Conservation (phyloP, 2,113 vertebrate genomes). For the Leptobrachium ailaonicum region DNA sequence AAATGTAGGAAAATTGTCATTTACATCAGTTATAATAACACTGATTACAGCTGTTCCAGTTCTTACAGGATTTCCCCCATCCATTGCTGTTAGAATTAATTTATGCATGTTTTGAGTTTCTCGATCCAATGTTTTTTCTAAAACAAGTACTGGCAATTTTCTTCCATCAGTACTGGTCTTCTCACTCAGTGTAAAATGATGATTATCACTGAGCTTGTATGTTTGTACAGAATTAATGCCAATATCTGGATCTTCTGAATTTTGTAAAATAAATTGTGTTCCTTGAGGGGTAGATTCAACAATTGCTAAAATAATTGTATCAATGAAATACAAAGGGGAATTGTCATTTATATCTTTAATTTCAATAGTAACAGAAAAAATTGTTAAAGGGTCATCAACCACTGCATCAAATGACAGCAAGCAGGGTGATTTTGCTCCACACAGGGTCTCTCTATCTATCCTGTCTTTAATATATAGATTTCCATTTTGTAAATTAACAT, state of each 20-base stretch:
- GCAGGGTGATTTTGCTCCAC: conserved; percentile 5
- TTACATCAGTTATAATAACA: conserved; percentile 61
- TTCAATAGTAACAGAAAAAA: conserved; percentile 56
- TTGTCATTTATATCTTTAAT: conserved; percentile 65
- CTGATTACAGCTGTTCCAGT: conserved; percentile 65
- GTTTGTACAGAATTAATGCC: conserved; percentile 48
- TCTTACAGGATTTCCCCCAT: conserved; percentile 69
- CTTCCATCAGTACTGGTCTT: conserved; percentile 55
- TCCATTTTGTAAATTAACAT: conserved; percentile 23
- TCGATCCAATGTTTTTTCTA: conserved; percentile 70
- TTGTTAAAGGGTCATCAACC: conserved; percentile 57
- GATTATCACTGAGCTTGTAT: conserved; percentile 47
- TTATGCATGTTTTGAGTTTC: conserved; percentile 58
- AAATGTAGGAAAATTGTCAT: conserved; percentile 66
- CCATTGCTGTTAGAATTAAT: conserved; percentile 69
- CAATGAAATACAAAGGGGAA: conserved; percentile 55
- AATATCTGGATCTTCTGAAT: conserved; percentile 54
- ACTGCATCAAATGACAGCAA: conserved; percentile 41
- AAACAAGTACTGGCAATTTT: conserved; percentile 61
- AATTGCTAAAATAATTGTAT: conserved; percentile 55
- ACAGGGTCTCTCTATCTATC: conserved; percentile 50
- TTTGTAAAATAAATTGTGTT: conserved; percentile 49
- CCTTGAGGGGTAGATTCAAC: conserved; percentile 57
- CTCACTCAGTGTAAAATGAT: conserved; percentile 57
- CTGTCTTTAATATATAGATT: conserved; percentile 36